These are phyloP conservation scores for Pimpla rufipes DNA, from an alignment of 2,888 invertebrate genomes.

Conservation along the genomic window DNA sequence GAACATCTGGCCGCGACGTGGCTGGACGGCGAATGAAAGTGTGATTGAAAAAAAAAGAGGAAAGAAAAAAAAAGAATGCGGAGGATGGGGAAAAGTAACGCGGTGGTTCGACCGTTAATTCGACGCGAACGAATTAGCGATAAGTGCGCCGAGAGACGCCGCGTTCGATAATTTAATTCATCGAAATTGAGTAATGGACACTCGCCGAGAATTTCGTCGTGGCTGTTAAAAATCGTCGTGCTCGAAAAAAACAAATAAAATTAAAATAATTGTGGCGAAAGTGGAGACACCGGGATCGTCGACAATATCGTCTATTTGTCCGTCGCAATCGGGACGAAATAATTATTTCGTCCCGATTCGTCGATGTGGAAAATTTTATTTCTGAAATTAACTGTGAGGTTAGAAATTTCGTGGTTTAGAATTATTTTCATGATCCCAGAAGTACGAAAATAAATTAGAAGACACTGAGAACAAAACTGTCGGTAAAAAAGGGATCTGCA, in stretches of 20 bases:
- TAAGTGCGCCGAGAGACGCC: constrained; percentile 1
- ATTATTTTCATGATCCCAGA: no score
- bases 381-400: no score
- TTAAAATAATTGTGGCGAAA: neutral
- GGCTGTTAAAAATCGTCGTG: neutral
- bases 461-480: no score
- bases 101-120: constrained; percentile 17
- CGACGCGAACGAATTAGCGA: constrained; percentile 14
- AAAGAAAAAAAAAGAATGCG: constrained; percentile 23
- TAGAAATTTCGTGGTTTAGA: no score
- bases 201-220: neutral
- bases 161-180: constrained; percentile 5
- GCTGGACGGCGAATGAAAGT: constrained; percentile 55
- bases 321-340: neutral
- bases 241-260: neutral
- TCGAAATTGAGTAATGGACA: constrained; percentile 13
- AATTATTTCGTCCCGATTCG: no score
- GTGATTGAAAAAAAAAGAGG: constrained; percentile 65
- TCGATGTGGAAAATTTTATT: no score
- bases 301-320: neutral
- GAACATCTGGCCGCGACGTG: constrained; percentile 69
- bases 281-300: neutral
- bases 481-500: no score
- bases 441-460: no score
- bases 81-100: constrained; percentile 17